A percentile compares a stretch with the other conserved stretches of the same genome.
These are phyloP conservation scores for Micromesistius poutassou DNA, from an alignment of 2,797 vertebrate genomes.

Conservation along the genomic window DNA sequence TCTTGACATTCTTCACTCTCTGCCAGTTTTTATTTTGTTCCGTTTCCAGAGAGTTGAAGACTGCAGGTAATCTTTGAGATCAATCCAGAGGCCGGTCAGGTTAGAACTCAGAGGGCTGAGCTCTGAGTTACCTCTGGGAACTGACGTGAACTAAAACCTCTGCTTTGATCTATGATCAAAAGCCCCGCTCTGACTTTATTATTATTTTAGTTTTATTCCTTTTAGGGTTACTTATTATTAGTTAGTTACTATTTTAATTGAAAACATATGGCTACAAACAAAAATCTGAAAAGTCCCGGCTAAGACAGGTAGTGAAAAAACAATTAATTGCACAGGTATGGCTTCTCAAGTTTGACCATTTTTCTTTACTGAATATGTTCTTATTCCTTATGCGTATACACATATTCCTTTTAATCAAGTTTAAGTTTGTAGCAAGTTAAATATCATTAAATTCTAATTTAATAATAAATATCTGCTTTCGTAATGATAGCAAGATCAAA, in stretches of 20 bases:
- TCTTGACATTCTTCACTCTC: neutral
- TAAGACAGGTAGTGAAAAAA: neutral
- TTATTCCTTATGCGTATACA: neutral
- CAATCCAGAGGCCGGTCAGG: neutral
- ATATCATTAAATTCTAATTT: neutral
- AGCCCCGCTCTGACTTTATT: neutral
- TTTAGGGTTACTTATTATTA: constrained; percentile 2
- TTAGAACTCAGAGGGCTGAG: neutral
- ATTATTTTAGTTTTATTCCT: neutral
- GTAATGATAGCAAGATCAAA: neutral
- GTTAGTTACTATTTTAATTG: neutral
- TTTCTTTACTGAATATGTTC: neutral
- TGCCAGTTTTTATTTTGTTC: constrained; percentile 3
- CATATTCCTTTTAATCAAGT: neutral
- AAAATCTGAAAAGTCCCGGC: neutral
- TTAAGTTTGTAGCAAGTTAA: neutral
- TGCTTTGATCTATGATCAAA: neutral
- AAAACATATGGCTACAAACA: neutral
- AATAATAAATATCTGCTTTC: neutral
- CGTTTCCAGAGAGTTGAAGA: neutral
- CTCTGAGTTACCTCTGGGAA: neutral
- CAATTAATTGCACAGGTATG: neutral
- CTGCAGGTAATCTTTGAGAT: neutral
- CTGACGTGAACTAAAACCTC: neutral
- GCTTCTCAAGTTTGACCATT: neutral